Conservation (phyloP, 2,113 vertebrate species). For the Willisornis vidua region DNA sequence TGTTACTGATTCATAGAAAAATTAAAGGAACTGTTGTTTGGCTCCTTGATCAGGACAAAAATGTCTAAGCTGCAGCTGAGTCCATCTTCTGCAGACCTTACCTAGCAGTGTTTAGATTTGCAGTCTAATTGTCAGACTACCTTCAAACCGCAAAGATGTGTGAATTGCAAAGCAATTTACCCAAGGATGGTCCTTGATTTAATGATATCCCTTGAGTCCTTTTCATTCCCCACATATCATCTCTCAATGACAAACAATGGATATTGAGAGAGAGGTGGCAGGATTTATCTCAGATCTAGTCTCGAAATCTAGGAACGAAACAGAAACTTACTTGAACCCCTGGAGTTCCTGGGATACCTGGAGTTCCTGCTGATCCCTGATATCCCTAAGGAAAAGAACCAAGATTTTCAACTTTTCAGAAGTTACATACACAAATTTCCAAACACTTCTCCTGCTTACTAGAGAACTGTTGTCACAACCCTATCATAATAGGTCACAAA, state of each 20-base stretch:
- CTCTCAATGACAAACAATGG: background rate
- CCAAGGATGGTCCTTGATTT: background rate
- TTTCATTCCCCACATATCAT: background rate
- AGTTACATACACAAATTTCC: background rate
- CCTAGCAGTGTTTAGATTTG: background rate
- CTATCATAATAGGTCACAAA: background rate
- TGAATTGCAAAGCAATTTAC: background rate
- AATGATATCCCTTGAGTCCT: background rate
- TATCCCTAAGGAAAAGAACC: constrained; percentile 79
- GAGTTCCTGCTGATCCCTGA: constrained; percentile 82
- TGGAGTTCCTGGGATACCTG: constrained; percentile 83
- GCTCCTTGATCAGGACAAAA: background rate
- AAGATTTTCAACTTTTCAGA: background rate
- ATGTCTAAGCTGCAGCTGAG: background rate
- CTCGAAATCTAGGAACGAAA: background rate
- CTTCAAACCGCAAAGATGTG: background rate
- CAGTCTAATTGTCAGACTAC: background rate
- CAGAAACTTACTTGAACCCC: constrained; percentile 82
- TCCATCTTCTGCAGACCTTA: background rate
- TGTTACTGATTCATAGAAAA: background rate
- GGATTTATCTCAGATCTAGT: background rate
- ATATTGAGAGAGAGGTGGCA: background rate
- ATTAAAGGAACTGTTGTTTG: background rate
- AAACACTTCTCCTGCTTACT: background rate
- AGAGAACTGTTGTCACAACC: background rate